A percentile compares a stretch with the other conserved stretches of the same genome.
Conservation (phyloP, 2,888 invertebrate genomes). For the Eupithecia abbreviata region DNA sequence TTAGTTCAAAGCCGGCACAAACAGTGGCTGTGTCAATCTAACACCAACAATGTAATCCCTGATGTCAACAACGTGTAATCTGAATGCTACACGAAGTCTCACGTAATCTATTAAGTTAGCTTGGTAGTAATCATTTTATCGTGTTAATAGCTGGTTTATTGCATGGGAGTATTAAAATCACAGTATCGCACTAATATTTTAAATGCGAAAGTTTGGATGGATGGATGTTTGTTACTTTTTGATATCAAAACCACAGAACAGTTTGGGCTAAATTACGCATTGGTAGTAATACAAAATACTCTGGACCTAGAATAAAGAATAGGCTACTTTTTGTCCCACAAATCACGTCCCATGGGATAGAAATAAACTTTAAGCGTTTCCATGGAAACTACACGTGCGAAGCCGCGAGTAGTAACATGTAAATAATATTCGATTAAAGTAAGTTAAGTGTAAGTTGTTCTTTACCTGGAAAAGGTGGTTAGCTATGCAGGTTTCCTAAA, state of each 20-base stretch:
- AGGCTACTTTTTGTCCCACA: no score
- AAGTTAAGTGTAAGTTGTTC: neutral
- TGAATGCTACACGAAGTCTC: slow-evolving; percentile 44
- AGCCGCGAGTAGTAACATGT: no score
- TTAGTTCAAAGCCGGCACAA: slow-evolving; percentile 21
- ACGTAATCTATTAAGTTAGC: slow-evolving; percentile 54
- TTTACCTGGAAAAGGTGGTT: neutral
- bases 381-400: no score
- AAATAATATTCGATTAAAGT: neutral
- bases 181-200: no score
- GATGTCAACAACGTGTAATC: slow-evolving; percentile 53
- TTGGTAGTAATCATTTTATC: slow-evolving; percentile 33
- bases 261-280: no score
- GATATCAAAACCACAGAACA: no score
- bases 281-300: no score
- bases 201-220: no score
- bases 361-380: no score
- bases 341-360: no score
- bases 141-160: slow-evolving; percentile 25
- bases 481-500: neutral
- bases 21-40: slow-evolving; percentile 49
- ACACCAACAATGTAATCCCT: slow-evolving; percentile 47
- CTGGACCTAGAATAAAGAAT: no score
- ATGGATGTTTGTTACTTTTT: no score
- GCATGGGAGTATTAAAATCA: neutral